These are phyloP conservation scores for Orthonevra nobilis DNA, from an alignment of 2,888 invertebrate species.

Conservation along the genomic window DNA sequence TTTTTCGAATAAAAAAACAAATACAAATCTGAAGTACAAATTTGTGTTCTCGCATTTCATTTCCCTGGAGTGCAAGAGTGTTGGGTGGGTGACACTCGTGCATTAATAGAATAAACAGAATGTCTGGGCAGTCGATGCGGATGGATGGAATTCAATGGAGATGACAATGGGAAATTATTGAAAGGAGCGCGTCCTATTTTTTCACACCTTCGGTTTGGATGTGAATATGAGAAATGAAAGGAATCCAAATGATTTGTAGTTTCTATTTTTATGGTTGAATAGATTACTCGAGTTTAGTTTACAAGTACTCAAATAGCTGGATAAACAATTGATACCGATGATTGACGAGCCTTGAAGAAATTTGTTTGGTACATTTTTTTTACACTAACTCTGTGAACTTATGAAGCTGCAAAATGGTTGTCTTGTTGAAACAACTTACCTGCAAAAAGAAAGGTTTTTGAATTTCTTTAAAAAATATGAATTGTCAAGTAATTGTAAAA, in stretches of 20 bases:
- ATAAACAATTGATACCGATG: constrained; percentile 49
- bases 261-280: constrained; percentile 4
- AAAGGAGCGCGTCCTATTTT: constrained; percentile 45
- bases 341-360: constrained; percentile 43
- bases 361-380: constrained; percentile 16
- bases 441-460: constrained; percentile 45
- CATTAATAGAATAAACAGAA: constrained; percentile 57
- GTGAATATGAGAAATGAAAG: background rate
- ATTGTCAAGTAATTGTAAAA: background rate
- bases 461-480: too few relatives aligned
- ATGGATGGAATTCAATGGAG: constrained; percentile 49
- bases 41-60: constrained; percentile 64
- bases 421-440: constrained; percentile 41
- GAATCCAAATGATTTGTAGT: constrained; percentile 35
- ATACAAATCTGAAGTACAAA: constrained; percentile 51
- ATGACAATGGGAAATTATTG: constrained; percentile 46
- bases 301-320: constrained; percentile 14
- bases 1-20: constrained; percentile 60
- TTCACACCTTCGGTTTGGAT: constrained; percentile 53
- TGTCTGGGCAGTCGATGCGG: constrained; percentile 4
- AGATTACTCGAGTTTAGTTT: constrained; percentile 21
- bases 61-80: constrained; percentile 19
- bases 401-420: too few relatives aligned
- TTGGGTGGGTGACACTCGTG: constrained; percentile 64
- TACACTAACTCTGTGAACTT: constrained; percentile 25